These are phyloP conservation scores for Rattus norvegicus DNA, from an alignment of 2,113 vertebrate genomes.

Conservation along the genomic window GRCr8 NC_086019.1:82596501-82597000, in stretches of 20 bases:
- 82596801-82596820: neutral
- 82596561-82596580: neutral
- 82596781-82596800: neutral
- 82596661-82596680: neutral
- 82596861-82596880: no score
- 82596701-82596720: neutral
- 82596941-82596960: no score
- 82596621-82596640: neutral
- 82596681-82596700: neutral
- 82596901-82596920: no score
- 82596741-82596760: neutral
- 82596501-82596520: neutral
- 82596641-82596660: neutral
- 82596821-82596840: neutral
- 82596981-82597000: no score
- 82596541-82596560: neutral
- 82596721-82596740: neutral
- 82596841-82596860: no score
- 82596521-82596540: neutral
- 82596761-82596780: neutral
- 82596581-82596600: neutral
- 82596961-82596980: no score
- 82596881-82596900: no score
- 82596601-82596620: neutral
- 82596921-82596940: no score